phyloP scores from a whole-genome alignment of 2,888 invertebrate species.

The Andrena haemorrhoa region DNA sequence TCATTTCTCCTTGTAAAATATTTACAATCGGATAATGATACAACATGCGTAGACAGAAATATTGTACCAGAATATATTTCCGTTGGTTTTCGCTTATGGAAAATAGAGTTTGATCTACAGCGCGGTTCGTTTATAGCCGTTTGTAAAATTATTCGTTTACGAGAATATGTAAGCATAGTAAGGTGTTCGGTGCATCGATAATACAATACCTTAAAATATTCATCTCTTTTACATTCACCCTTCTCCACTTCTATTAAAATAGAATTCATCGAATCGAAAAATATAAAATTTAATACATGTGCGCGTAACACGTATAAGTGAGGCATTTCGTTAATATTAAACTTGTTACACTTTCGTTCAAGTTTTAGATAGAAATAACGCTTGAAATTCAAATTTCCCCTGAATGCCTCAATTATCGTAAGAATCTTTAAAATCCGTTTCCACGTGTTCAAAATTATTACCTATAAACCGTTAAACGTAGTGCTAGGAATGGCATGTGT shows the following conservation, averaged over 20 bases:
- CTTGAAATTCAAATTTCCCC: slow-evolving; percentile 3
- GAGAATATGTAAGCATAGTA: slow-evolving; percentile 34
- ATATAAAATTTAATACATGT: slow-evolving; percentile 21
- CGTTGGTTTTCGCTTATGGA: slow-evolving; percentile 52
- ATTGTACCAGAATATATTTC: slow-evolving; percentile 61
- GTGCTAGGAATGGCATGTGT: slow-evolving; percentile 17
- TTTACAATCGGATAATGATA: slow-evolving; percentile 38
- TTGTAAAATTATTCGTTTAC: slow-evolving; percentile 32
- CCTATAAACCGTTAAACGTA: slow-evolving; percentile 11
- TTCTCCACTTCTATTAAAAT: slow-evolving; percentile 4
- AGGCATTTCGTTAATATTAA: slow-evolving; percentile 2
- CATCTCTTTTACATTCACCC: slow-evolving; percentile 7
- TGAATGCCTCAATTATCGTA: slow-evolving; percentile 14
- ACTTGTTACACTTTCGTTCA: slow-evolving; percentile 4
- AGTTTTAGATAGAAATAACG: slow-evolving; percentile 1
- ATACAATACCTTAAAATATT: slow-evolving; percentile 22
- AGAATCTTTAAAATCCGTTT: background rate
- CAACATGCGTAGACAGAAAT: slow-evolving; percentile 39
- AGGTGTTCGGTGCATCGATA: slow-evolving; percentile 18
- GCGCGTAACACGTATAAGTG: slow-evolving; percentile 14
- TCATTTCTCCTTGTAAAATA: slow-evolving; percentile 60
- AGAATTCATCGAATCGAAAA: slow-evolving; percentile 14
- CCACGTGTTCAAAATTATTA: background rate
- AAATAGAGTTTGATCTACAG: slow-evolving; percentile 61
- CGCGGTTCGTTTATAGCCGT: slow-evolving; percentile 38